Evolutionary conservation across 2,113 vertebrate species (phyloP).

Genomic region (Eublepharis macularius): DNA sequence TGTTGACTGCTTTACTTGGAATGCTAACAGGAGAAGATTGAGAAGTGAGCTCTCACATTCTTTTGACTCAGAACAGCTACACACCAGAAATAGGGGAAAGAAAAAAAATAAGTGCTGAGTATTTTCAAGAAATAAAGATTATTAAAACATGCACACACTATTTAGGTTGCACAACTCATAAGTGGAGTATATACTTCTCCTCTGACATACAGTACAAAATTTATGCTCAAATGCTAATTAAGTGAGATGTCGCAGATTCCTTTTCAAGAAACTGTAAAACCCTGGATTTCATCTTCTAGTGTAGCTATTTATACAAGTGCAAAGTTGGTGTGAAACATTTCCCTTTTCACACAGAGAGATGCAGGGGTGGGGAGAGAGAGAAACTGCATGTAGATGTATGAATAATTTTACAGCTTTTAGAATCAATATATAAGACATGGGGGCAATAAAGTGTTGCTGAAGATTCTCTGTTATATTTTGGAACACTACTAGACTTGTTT

Average conservation of each 20-base stretch:
- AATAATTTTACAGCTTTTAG: not conserved
- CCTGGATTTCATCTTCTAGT: not conserved
- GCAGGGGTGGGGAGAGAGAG: not conserved
- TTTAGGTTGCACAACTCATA: not conserved
- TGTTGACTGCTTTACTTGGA: too few species aligned
- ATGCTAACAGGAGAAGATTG: not conserved
- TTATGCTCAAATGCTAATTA: slow-evolving; percentile 10
- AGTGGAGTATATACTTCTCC: not conserved
- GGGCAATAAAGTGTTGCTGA: not conserved
- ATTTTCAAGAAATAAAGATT: not conserved
- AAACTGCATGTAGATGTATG: not conserved
- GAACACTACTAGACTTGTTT: not conserved
- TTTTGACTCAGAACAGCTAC: too few species aligned
- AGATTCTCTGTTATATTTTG: not conserved
- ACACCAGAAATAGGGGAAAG: not conserved
- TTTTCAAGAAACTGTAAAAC: not conserved
- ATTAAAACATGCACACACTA: too few species aligned
- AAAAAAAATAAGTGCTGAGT: not conserved
- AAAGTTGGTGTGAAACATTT: not conserved
- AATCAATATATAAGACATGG: not conserved
- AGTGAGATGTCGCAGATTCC: not conserved
- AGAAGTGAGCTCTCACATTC: not conserved
- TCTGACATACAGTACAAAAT: not conserved
- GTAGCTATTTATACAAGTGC: not conserved
- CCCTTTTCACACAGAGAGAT: not conserved